Conservation (phyloP, 2,888 invertebrate genomes). For the Entomobrya multifasciata region DNA sequence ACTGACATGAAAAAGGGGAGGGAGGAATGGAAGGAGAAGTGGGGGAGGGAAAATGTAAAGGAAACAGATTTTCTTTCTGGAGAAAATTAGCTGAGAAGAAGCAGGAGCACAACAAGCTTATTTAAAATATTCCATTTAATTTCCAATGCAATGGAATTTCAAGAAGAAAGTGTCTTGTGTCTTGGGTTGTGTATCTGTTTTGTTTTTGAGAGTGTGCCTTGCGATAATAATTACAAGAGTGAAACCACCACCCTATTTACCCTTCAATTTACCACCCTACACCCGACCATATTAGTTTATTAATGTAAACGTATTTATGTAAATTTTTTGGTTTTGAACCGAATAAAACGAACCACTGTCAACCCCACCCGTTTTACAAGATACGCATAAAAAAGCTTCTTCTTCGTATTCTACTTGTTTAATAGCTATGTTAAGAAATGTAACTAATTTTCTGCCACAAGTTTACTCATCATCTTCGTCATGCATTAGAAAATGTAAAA, state of each 20-base stretch:
- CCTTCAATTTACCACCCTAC: conserved; percentile 4
- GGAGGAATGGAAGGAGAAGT: not conserved
- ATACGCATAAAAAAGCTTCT: not conserved
- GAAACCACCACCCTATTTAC: conserved; percentile 45
- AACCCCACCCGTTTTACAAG: too few species aligned
- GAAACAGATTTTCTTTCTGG: conserved; percentile 21
- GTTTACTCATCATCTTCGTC: conserved; percentile 42
- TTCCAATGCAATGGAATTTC: conserved; percentile 38
- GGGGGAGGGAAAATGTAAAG: not conserved
- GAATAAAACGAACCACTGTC: conserved; percentile 17
- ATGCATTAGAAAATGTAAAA: too few species aligned
- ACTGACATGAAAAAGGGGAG: not conserved
- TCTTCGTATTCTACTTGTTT: not conserved
- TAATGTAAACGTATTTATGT: conserved; percentile 59
- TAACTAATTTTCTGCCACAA: conserved; percentile 68
- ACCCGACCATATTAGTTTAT: not conserved
- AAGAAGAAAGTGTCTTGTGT: too few species aligned
- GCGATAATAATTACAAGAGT: conserved; percentile 9
- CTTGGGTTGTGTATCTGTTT: too few species aligned
- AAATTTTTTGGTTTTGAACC: conserved; percentile 38
- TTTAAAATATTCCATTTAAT: conserved; percentile 49
- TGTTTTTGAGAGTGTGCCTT: not conserved
- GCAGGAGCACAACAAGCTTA: not conserved
- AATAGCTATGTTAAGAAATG: conserved; percentile 6
- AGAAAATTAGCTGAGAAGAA: conserved; percentile 22